These are phyloP conservation scores for Nasonia longicornis DNA, from an alignment of 1,140 invertebrate species.

Conservation along the genomic window DNA sequence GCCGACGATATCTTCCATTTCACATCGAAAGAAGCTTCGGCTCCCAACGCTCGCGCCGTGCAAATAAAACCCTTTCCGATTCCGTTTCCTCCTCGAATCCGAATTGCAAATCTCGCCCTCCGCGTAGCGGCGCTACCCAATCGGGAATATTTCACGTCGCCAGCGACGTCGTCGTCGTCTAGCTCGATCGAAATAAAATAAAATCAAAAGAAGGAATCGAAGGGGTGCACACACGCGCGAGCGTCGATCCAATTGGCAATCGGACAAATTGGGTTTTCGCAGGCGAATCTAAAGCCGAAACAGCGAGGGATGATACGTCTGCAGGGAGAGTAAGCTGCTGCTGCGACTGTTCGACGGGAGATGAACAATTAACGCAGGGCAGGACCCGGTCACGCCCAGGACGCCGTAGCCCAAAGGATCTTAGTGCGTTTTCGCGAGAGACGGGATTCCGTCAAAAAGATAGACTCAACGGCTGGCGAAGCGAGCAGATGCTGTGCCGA, in stretches of 20 bases:
- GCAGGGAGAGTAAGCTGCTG: slow-evolving; percentile 48
- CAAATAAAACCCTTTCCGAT: slow-evolving; percentile 28
- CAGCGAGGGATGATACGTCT: slow-evolving; percentile 52
- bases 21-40: neutral
- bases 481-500: slow-evolving; percentile 10
- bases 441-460: neutral
- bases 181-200: slow-evolving; percentile 27
- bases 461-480: neutral
- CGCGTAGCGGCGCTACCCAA: neutral
- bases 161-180: neutral
- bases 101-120: slow-evolving; percentile 40
- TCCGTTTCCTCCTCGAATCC: slow-evolving; percentile 24
- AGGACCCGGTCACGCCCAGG: slow-evolving; percentile 61
- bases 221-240: neutral
- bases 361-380: slow-evolving; percentile 69
- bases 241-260: slow-evolving; percentile 63
- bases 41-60: neutral
- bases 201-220: slow-evolving; percentile 10
- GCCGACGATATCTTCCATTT: neutral
- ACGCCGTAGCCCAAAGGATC: slow-evolving; percentile 57
- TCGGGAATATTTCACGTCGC: slow-evolving; percentile 17
- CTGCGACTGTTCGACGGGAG: slow-evolving; percentile 52
- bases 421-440: slow-evolving; percentile 20
- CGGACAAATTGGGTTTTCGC: slow-evolving; percentile 61
- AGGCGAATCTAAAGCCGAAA: slow-evolving; percentile 52